phyloP scores from a whole-genome alignment of 1,140 invertebrate species.

The Dryas iulia region DNA sequence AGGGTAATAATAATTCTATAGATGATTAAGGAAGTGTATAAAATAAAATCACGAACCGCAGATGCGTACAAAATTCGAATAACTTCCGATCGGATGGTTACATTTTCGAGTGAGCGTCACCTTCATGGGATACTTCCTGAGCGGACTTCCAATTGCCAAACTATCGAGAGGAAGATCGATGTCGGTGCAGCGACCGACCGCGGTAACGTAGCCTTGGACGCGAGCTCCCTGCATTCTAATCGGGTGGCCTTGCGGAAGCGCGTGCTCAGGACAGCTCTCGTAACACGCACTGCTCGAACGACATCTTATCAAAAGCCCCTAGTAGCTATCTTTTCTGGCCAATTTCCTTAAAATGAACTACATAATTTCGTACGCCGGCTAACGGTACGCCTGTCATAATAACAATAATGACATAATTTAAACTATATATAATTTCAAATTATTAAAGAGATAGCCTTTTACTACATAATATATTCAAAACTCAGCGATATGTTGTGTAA shows the following conservation, averaged over 20 bases:
- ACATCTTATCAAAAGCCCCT: slow-evolving; percentile 29
- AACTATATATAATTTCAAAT: background rate
- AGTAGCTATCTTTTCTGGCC: slow-evolving; percentile 21
- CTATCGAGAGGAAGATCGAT: slow-evolving; percentile 61
- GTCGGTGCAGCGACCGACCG: slow-evolving; percentile 71
- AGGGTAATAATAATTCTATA: slow-evolving; percentile 44
- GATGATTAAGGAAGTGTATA: slow-evolving; percentile 54
- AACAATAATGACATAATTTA: background rate
- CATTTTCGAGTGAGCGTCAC: slow-evolving; percentile 59
- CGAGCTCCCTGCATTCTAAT: slow-evolving; percentile 78
- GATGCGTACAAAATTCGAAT: slow-evolving; percentile 62
- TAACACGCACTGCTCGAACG: slow-evolving; percentile 59
- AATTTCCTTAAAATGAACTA: background rate
- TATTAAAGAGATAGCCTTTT: background rate
- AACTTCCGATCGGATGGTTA: slow-evolving; percentile 63
- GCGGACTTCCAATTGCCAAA: slow-evolving; percentile 56
- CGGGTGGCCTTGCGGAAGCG: slow-evolving; percentile 75
- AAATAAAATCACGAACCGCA: slow-evolving; percentile 54
- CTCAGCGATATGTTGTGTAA: background rate
- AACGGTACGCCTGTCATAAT: background rate
- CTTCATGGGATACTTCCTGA: slow-evolving; percentile 70
- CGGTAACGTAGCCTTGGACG: slow-evolving; percentile 70
- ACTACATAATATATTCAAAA: background rate
- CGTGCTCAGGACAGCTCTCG: slow-evolving; percentile 64
- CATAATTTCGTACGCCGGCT: background rate